Conservation (phyloP, 2,888 invertebrate genomes). For the Amphimallon solstitiale region DNA sequence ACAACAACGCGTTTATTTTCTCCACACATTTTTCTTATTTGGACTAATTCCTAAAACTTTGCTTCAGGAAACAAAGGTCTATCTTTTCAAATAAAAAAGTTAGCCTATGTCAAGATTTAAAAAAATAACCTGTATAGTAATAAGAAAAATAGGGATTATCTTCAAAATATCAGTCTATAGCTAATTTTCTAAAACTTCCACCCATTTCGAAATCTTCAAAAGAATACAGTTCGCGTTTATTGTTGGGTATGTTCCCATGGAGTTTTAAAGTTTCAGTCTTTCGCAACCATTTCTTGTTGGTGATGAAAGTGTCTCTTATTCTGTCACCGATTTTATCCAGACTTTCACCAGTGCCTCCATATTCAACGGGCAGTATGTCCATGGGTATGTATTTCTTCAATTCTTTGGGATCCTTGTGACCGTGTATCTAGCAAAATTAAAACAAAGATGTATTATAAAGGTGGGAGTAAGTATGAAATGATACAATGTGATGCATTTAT, state of each 20-base stretch:
- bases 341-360: background rate
- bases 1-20: no score
- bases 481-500: no score
- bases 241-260: background rate
- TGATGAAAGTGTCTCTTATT: background rate
- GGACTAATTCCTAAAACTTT: no score
- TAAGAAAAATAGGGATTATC: no score
- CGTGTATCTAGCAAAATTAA: background rate
- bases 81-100: no score
- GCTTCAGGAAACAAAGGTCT: no score
- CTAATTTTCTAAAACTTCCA: conserved; percentile 27
- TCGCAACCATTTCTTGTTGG: background rate
- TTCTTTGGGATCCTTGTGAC: background rate
- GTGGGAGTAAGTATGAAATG: no score
- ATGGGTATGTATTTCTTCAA: background rate
- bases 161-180: conserved; percentile 4
- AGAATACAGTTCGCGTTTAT: conserved; percentile 4
- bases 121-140: no score
- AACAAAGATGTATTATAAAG: no score
- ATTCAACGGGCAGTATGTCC: background rate
- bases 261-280: background rate
- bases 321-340: background rate
- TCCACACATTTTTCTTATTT: no score
- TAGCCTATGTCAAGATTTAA: no score
- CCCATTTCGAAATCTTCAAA: conserved; percentile 28